Evolutionary conservation across 2,888 invertebrate species (phyloP).

Genomic region (Margaritifera margaritifera): DNA sequence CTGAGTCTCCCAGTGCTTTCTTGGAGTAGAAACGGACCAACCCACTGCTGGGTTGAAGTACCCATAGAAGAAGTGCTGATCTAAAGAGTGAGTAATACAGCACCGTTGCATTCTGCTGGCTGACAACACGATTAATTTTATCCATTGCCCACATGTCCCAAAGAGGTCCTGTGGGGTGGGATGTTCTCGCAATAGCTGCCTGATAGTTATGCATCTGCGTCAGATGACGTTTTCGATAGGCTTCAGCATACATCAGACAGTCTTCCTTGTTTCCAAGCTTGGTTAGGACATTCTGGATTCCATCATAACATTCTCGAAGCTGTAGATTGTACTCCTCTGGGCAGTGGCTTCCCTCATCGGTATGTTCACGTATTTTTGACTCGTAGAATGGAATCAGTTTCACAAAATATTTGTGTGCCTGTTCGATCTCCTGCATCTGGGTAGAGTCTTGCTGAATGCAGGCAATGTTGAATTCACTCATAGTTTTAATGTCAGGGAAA

Average conservation of each 20-base stretch:
- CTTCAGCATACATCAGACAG: conserved; percentile 65
- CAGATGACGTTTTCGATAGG: conserved; percentile 49
- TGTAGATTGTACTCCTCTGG: conserved; percentile 56
- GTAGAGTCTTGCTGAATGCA: conserved; percentile 63
- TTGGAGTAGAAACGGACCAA: conserved; percentile 56
- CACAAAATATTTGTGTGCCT: conserved; percentile 58
- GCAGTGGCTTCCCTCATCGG: conserved; percentile 61
- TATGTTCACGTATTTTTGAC: conserved; percentile 56
- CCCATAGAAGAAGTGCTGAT: conserved; percentile 61
- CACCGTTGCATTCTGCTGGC: conserved; percentile 62
- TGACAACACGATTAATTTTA: conserved; percentile 55
- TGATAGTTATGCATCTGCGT: conserved; percentile 53
- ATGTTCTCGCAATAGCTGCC: conserved; percentile 33
- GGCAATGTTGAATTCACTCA: conserved; percentile 65
- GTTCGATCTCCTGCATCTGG: conserved; percentile 61
- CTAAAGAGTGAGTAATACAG: conserved; percentile 65
- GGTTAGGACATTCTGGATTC: conserved; percentile 61
- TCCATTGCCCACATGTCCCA: conserved; percentile 58
- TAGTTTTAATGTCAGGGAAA: conserved; percentile 51
- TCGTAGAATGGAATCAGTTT: conserved; percentile 52
- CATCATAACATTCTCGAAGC: conserved; percentile 62
- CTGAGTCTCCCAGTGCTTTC: conserved; percentile 35
- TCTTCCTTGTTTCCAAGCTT: conserved; percentile 62
- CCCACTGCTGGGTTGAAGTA: conserved; percentile 63
- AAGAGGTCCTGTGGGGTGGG: conserved; percentile 33